Evolutionary conservation across 2,888 invertebrate genomes (phyloP).

Genomic region (Lasioglossum figueresi): DNA sequence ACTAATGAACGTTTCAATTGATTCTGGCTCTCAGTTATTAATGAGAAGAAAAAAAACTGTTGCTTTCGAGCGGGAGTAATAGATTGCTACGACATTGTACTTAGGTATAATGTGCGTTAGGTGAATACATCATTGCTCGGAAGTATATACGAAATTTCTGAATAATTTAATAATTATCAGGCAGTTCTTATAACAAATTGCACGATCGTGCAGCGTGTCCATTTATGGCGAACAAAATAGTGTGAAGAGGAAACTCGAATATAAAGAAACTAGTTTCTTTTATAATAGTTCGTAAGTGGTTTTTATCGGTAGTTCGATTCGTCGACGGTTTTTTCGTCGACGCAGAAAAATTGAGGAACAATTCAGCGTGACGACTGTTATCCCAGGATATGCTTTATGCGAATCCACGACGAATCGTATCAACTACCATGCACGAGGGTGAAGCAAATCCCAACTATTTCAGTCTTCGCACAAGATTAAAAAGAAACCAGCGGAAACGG

Average conservation of each 20-base stretch:
- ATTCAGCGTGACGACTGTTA: slow-evolving; percentile 32
- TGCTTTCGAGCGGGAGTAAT: neutral
- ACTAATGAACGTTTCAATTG: slow-evolving; percentile 26
- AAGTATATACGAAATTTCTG: neutral
- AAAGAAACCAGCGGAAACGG: slow-evolving; percentile 2
- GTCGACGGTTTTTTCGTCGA: slow-evolving; percentile 6
- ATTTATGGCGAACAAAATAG: too few relatives aligned
- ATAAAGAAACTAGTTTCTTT: neutral
- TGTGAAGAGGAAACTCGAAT: neutral
- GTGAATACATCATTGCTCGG: neutral
- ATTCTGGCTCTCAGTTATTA: slow-evolving; percentile 8
- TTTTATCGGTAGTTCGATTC: slow-evolving; percentile 12
- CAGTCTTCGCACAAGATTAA: slow-evolving; percentile 18
- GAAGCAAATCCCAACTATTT: slow-evolving; percentile 45
- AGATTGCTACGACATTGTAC: neutral
- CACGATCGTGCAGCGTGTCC: neutral
- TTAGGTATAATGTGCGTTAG: neutral
- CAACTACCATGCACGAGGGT: slow-evolving; percentile 30
- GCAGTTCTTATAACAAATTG: neutral
- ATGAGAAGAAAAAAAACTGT: neutral
- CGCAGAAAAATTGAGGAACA: slow-evolving; percentile 43
- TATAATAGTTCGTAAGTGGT: neutral
- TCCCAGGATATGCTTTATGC: neutral
- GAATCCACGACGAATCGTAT: slow-evolving; percentile 46
- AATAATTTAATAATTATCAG: too few relatives aligned